Evolutionary conservation across 2,888 invertebrate species (phyloP), one percentile per base, ranked within the genome.

Genomic region (Melanostoma mellinum): DNA sequence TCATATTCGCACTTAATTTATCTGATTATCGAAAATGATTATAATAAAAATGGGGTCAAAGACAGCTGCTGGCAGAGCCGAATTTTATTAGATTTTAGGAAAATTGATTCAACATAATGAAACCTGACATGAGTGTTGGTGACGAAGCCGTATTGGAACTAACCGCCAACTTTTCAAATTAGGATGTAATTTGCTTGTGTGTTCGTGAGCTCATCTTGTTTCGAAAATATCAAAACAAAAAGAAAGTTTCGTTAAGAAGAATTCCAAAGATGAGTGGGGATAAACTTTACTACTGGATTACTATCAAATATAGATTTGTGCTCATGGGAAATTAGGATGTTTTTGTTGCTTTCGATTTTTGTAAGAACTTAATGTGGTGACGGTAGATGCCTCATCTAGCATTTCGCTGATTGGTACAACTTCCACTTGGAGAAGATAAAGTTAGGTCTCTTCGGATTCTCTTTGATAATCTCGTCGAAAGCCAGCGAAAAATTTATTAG

Each of bases 301-400:
- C 81, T 77, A 82, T 82, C 82, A 82, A 82, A 82, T 73, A 82
- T 82, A 82, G 78, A 82, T 82, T 78, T 82, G 73, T 73, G 63
- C 73, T 61, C 82, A 35, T 56, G 68, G 56, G 73, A 68, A 61
- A 82, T 82, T 73, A 73, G 73, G 67, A 73, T 82, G 82, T 82
- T 78, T 76, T 77, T 82, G 73, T 78, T 81, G 77, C 42, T 77
- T 36, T 53, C 30, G 36, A 35, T 33, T 38, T 20, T 48, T 58
- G 38, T 30, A 30, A 72, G 46, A 65, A 65, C 46, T 75, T 56
- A 67, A 35, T 74, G 50, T 5, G 50, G 6, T 75, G 67, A 48
- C 44, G 50, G 42, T 56, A 56, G 44, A 9, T 52, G 3, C 67
- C 44, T 58, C 44, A 67, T 60, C 3, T 32, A 9, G n/a, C 6